Evolutionary conservation across 2,797 vertebrate genomes (phyloP), one percentile per base, ranked within the genome.

Genomic region (Peromyscus attwateri): DNA sequence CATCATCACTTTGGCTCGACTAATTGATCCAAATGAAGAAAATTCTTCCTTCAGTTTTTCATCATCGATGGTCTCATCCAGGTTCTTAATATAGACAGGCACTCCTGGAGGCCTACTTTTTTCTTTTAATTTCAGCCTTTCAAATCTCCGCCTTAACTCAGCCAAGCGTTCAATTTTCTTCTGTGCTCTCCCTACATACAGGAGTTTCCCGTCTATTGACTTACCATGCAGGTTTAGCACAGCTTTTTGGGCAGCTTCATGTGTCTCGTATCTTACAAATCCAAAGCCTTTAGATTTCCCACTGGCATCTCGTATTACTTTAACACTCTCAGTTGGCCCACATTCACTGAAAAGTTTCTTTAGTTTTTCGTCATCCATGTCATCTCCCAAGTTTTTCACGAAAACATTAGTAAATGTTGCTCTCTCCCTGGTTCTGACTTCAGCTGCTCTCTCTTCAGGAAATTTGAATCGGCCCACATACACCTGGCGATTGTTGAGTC

Each of bases 401-500:
- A 99, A 99, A 95, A 99, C 99, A 8, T 99, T 99, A 93, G 99
- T 99, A 95, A 99, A 99, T 29, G 89, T 97, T 95, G 99, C 99
- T 97, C 99, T 99, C 94, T 99, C 99, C 98, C 99, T 99, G 97
- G 99, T 99, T 7, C 99, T 99, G 12, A 99, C 99, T 91, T 99
- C 99, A 40, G 99, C 99, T 95, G 99, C 99, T 66, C 99, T 98
- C 94, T 99, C 99, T 97, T 99, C 99, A 43, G 99, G 99, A 95
- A 99, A 99, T 97, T 99, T 99, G 98, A 99, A 99, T 94, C 99
- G 98, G 34, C 99, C 99, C 93, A 99, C 99, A 99, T 99, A 99
- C 99, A 99, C 99, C 99, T 99, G 99, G 98, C 99, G 99, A 99
- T 99, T 99, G 99, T 99, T 99, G 95, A 99, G 99, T 94, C 99